Conservation (phyloP, 1,140 invertebrate species). For the Drosophila ogumai region DNA sequence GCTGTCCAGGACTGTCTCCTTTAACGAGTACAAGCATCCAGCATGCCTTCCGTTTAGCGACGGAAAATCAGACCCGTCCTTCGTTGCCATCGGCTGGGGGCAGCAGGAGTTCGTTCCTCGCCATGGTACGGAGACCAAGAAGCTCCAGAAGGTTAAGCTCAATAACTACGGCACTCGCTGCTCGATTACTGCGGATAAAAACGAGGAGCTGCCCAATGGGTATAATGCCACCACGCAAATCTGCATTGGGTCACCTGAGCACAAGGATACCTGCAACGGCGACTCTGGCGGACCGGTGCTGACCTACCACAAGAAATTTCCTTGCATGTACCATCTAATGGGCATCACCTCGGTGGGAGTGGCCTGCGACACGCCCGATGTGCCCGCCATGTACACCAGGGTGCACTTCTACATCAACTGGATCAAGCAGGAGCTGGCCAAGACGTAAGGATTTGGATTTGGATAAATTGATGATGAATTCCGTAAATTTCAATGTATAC, state of each 20-base stretch:
- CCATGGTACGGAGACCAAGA: constrained; percentile 31
- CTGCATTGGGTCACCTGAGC: constrained; percentile 88
- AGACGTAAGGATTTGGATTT: neutral
- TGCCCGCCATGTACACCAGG: constrained; percentile 69
- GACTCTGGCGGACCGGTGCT: constrained; percentile 80
- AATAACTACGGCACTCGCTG: constrained; percentile 62
- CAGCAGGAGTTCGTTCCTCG: constrained; percentile 29
- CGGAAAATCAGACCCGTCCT: constrained; percentile 17
- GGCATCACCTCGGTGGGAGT: constrained; percentile 70
- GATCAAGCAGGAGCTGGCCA: constrained; percentile 58
- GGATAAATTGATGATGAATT: neutral
- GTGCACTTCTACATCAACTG: constrained; percentile 73
- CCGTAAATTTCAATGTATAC: too few species aligned
- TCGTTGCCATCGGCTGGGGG: constrained; percentile 67
- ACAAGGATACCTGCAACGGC: constrained; percentile 85
- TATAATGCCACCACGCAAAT: constrained; percentile 86
- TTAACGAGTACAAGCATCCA: constrained; percentile 66
- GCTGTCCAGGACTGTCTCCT: constrained; percentile 35
- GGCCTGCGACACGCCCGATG: constrained; percentile 61
- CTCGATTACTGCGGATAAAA: constrained; percentile 51
- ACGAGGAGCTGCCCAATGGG: constrained; percentile 83
- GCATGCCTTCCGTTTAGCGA: constrained; percentile 60
- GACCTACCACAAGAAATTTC: constrained; percentile 45
- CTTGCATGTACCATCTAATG: constrained; percentile 73
- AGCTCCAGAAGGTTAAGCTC: constrained; percentile 86